phyloP scores from a whole-genome alignment of 2,113 vertebrate species.

The Brienomyrus brachyistius region DNA sequence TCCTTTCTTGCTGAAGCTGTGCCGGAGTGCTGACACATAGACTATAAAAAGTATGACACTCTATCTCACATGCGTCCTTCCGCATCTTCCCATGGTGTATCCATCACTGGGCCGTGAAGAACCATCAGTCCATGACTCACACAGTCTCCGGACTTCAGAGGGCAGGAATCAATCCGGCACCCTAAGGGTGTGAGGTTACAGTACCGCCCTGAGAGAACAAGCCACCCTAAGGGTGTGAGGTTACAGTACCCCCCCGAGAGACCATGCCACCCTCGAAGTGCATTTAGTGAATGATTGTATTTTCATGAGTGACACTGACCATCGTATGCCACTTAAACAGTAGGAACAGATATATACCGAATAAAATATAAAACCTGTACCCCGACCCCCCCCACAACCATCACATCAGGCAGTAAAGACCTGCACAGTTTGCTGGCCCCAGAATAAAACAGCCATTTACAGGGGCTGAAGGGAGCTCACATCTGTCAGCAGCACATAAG shows the following conservation, averaged over 20 bases:
- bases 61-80: background rate
- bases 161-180: background rate
- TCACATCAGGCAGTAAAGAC: background rate
- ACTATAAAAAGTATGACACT: background rate
- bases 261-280: background rate
- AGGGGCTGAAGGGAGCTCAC: constrained; percentile 54
- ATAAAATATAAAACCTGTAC: background rate
- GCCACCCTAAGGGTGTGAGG: background rate
- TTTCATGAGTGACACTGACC: background rate
- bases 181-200: background rate
- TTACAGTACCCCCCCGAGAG: background rate
- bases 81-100: background rate
- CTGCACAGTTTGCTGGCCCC: background rate
- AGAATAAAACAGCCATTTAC: constrained; percentile 30
- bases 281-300: background rate
- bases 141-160: background rate
- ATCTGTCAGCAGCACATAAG: constrained; percentile 65
- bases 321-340: background rate
- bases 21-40: background rate
- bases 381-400: background rate
- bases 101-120: background rate
- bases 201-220: too few species aligned
- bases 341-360: background rate
- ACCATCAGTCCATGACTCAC: background rate
- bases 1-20: background rate